Base-by-base conservation (phyloP, 2,888 invertebrate species). In the Diplazon laetatorius region DNA sequence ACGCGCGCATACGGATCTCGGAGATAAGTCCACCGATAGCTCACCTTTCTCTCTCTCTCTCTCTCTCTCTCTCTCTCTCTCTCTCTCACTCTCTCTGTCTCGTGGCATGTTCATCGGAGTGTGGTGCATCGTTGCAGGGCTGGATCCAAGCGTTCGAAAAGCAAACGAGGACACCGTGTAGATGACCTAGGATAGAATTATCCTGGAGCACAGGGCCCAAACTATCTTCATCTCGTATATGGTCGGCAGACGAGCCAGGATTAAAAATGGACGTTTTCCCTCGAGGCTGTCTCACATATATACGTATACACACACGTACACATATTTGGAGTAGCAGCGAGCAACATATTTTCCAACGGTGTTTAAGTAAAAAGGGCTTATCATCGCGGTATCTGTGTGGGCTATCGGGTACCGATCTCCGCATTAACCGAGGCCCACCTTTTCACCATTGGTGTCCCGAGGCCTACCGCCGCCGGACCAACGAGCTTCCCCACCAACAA, bases 321-420 rank as follows among this genome's bases (percentile, higher is more conserved):
- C 4, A 57, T 52, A 59, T 63, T 63, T 57, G 66, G 16, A 44
- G 71, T 46, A 63, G 73, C 50, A 20, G 55, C 35, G 30, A 73
- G 68, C 70, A 46, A 25, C 70, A 65, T 57, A 74, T 80, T 80
- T 82, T 78, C 69, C 63, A 65, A 80, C 75, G 79, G 81, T 63
- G 66, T 80, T 84, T 84, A 82, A 80, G 78, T 81, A 82, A 84
- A n/a, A 84, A 83, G 83, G 83, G 82, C 82, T 84, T 86, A 86
- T 86, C 86, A 80, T 44, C 39, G 30, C 78, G 71, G 83, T 85
- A 85, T 85, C 86, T 85, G 37, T 25, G 62, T 55, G 22, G 50
- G 69, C 80, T 85, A 85, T 85, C 84, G 74, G 25, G 44, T 59
- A n/a, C 80, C 84, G 78, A 85, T 84, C 85, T 84, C 63, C 66